Percentiles rank a stretch among this genome's conserved stretches.
Conservation (phyloP, 1,140 invertebrate genomes). For the Drosophila mayri region DNA sequence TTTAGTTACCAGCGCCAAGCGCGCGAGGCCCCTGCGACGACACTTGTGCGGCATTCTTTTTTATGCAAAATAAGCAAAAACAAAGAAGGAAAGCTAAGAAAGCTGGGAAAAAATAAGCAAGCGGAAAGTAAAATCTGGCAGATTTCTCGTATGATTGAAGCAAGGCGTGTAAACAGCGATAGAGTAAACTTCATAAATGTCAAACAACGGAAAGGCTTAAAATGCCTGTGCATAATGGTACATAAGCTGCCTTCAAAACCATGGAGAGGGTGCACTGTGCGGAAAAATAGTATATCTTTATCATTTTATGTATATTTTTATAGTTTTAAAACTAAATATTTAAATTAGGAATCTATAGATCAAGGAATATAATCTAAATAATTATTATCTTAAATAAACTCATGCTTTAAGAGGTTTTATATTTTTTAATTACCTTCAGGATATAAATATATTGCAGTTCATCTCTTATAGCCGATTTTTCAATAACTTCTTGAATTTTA, state of each 20-base stretch:
- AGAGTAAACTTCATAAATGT: constrained; percentile 54
- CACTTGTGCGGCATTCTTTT: constrained; percentile 36
- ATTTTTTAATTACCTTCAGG: no score
- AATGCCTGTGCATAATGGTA: constrained; percentile 13
- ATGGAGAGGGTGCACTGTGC: background rate
- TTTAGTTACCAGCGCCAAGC: constrained; percentile 54
- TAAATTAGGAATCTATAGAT: background rate
- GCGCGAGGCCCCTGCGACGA: constrained; percentile 24
- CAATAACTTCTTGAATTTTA: background rate
- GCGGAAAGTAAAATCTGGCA: constrained; percentile 38
- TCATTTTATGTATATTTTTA: no score
- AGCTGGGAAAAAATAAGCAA: constrained; percentile 5
- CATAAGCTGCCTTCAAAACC: constrained; percentile 9
- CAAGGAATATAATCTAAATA: background rate
- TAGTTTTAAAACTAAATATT: background rate
- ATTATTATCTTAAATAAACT: no score
- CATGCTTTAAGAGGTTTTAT: no score
- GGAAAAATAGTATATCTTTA: background rate
- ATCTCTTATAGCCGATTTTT: background rate
- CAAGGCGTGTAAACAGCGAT: constrained; percentile 46
- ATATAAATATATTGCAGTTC: no score
- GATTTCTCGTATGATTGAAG: constrained; percentile 49
- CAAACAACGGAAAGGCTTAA: constrained; percentile 47
- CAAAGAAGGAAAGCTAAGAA: background rate
- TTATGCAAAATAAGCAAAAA: constrained; percentile 50